Percentiles rank a stretch among this genome's conserved stretches.
Evolutionary conservation across 30 jellyfish, hydroid and myxozoan genomes (phyloP).

Genomic region (Cassiopea xamachana): DNA sequence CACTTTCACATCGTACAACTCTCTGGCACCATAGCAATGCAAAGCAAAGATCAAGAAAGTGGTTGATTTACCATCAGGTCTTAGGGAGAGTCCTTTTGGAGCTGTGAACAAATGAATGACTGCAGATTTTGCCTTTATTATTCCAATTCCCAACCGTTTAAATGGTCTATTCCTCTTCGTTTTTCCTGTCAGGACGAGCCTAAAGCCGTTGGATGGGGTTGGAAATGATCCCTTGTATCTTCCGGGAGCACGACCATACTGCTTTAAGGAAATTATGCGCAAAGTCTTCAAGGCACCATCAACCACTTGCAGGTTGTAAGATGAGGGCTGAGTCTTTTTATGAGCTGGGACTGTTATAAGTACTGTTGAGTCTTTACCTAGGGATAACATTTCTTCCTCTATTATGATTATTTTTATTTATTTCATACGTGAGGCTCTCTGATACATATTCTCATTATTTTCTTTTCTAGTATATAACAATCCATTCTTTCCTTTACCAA

Average conservation of each 20-base stretch:
- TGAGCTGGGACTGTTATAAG: conserved; percentile 58
- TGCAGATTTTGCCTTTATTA: conserved; percentile 12
- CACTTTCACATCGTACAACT: conserved; percentile 22
- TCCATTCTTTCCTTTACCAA: too few species aligned
- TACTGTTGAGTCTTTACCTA: conserved; percentile 27
- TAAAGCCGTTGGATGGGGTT: conserved; percentile 41
- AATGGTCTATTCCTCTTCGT: conserved; percentile 21
- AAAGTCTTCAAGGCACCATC: conserved; percentile 1
- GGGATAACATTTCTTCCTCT: background rate
- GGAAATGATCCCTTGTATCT: conserved; percentile 19
- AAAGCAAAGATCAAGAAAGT: conserved; percentile 28
- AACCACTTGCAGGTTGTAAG: conserved; percentile 20
- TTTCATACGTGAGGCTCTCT: too few species aligned
- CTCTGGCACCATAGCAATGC: conserved; percentile 8
- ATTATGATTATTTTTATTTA: too few species aligned
- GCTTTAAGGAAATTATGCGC: conserved; percentile 7
- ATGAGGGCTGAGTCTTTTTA: conserved; percentile 20
- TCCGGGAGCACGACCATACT: conserved; percentile 42
- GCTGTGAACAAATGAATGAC: conserved; percentile 26
- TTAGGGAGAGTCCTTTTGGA: conserved; percentile 19
- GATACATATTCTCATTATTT: too few species aligned
- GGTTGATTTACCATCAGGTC: background rate
- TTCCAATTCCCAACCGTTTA: conserved; percentile 20
- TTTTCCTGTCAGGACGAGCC: conserved; percentile 34
- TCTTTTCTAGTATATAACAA: too few species aligned